Conservation (phyloP, 2,888 invertebrate genomes). For the Boloria euphrosyne region DNA sequence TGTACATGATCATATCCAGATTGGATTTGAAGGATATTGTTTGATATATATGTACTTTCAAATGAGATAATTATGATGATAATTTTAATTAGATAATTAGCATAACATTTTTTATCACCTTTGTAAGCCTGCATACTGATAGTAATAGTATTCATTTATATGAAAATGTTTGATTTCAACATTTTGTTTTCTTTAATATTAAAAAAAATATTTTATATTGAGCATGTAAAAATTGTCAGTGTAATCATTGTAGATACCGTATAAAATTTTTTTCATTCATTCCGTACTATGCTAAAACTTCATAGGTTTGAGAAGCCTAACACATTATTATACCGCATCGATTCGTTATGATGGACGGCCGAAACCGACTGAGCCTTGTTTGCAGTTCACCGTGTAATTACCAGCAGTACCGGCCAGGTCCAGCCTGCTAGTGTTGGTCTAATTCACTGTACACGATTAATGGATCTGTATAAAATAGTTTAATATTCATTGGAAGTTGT, state of each 20-base stretch:
- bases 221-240: too few species aligned
- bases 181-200: too few species aligned
- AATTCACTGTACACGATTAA: not conserved
- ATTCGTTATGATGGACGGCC: constrained; percentile 29
- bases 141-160: too few species aligned
- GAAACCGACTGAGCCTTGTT: constrained; percentile 25
- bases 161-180: too few species aligned
- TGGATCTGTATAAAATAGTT: not conserved
- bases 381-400: constrained; percentile 31
- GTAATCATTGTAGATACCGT: too few species aligned
- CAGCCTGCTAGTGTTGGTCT: constrained; percentile 3
- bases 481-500: not conserved
- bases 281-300: not conserved
- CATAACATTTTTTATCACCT: too few species aligned
- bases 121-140: too few species aligned
- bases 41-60: too few species aligned
- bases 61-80: too few species aligned
- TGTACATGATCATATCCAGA: not conserved
- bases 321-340: constrained; percentile 18
- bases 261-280: not conserved
- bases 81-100: too few species aligned
- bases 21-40: too few species aligned
- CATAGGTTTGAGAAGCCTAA: constrained; percentile 24
- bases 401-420: constrained; percentile 6
- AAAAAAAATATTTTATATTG: too few species aligned